Conservation (phyloP, 1,140 invertebrate species). For the Drosophila santomea region DNA sequence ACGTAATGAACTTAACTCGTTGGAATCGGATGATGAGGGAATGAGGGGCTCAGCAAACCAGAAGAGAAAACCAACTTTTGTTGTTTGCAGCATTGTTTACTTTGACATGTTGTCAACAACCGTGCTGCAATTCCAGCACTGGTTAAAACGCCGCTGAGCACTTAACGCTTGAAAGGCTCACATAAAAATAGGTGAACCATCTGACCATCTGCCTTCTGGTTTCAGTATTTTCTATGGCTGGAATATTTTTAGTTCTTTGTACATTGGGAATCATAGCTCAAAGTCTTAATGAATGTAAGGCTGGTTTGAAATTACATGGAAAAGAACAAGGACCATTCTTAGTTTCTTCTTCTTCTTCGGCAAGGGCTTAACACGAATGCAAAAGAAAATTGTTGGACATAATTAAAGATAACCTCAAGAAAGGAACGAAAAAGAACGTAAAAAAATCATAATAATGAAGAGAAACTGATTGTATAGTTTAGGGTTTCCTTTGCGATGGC, state of each 20-base stretch:
- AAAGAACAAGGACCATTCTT: conserved; percentile 13
- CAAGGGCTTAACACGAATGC: conserved; percentile 3
- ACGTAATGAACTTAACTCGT: conserved; percentile 23
- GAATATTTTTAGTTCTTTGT: conserved; percentile 7
- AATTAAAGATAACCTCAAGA: conserved; percentile 41
- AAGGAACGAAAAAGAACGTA: background rate
- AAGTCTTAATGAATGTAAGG: conserved; percentile 3
- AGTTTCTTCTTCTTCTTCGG: conserved; percentile 1
- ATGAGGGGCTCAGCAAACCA: too few species aligned
- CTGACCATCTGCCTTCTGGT: background rate
- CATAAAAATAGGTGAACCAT: conserved; percentile 13
- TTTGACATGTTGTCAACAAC: conserved; percentile 66
- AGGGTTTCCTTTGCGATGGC: too few species aligned
- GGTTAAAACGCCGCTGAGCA: conserved; percentile 35
- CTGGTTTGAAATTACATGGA: conserved; percentile 17
- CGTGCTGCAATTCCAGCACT: conserved; percentile 27
- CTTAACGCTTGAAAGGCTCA: conserved; percentile 41
- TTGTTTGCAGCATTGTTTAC: conserved; percentile 45
- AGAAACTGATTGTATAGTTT: conserved; percentile 1
- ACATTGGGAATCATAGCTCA: conserved; percentile 8
- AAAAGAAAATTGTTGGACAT: conserved; percentile 27
- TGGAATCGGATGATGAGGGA: background rate
- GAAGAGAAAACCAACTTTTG: conserved; percentile 16
- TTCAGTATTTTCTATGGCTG: conserved; percentile 13
- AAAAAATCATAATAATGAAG: conserved; percentile 3